Percentiles rank a stretch among this genome's conserved stretches.
Conservation (phyloP, 2,888 invertebrate genomes). For the Cinara cedri region DNA sequence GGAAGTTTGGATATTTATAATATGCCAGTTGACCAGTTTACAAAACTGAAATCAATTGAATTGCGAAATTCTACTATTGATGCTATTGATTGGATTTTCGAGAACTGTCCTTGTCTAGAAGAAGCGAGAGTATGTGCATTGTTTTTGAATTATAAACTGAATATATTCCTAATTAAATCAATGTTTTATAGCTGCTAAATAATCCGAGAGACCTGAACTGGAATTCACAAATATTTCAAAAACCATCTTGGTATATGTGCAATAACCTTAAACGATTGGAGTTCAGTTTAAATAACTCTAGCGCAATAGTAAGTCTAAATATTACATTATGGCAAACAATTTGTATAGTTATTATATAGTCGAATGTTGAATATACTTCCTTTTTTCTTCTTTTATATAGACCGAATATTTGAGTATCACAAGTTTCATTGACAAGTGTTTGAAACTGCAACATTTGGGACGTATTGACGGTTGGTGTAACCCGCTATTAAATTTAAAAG, state of each 20-base stretch:
- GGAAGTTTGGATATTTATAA: conserved; percentile 51
- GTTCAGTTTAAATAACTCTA: conserved; percentile 19
- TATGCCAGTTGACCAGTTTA: conserved; percentile 30
- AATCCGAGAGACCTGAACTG: conserved; percentile 33
- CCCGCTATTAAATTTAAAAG: neutral
- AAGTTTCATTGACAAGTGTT: conserved; percentile 48
- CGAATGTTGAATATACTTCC: neutral
- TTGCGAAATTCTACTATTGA: conserved; percentile 43
- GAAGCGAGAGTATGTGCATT: conserved; percentile 28
- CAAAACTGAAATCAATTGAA: conserved; percentile 41
- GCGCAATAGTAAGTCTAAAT: conserved; percentile 35
- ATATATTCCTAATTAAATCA: neutral
- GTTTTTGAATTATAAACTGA: too few species aligned
- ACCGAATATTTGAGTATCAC: conserved; percentile 5
- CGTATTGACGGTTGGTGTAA: neutral
- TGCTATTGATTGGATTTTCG: conserved; percentile 32
- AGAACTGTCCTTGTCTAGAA: conserved; percentile 39
- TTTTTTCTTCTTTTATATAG: conserved; percentile 7
- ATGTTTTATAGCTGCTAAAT: conserved; percentile 28
- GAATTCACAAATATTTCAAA: conserved; percentile 44
- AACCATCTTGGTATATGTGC: conserved; percentile 32
- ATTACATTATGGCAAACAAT: neutral
- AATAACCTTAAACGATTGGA: conserved; percentile 45
- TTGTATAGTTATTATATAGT: neutral
- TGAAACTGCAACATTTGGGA: conserved; percentile 46